Evolutionary conservation across 2,888 invertebrate species (phyloP), one percentile per base, ranked within the genome.

Genomic region (Auanema sp.): DNA sequence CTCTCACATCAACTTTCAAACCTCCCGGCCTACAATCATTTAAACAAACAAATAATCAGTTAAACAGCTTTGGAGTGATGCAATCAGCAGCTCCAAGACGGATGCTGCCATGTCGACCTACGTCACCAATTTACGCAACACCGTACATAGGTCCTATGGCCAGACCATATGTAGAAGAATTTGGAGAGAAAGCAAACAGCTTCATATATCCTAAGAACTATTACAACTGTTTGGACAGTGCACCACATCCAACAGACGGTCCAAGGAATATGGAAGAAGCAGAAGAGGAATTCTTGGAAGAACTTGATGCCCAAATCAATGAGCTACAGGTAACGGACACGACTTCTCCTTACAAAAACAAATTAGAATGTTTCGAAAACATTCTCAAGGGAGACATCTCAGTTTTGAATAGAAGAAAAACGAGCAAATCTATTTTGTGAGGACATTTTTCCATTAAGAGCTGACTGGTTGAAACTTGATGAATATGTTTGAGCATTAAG

Each of bases 291-390:
- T 73, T 69, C 49, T 50, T 73, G 18, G 56, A 63, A 21, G 70
- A 67, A 47, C 49, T 73, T 14, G 70, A 73, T 50, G 67, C 65
- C 47, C 73, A 73, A 56, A 73, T 73, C 23, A 66, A 71, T 55
- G 73, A 73, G 49, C 53, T 73, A 8, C 70, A 73, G 69, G 72
- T 70, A 42, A 8, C 23, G 12, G 3, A 8, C 33, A 5, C 8
- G 33, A 5, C 8, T 33, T 33, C 33, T 33, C 3, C 3, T 5
- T 33, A 33, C 8, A 33, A 8, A 3, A 8, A 33, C 33, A 33
- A 33, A 33, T 33, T 33, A 33, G 4, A 3, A 33, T 33, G 3
- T 8, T 33, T 33, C 33, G 8, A 33, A 8, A 33, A 33, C 8
- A 33, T 3, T 33, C 33, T 8, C 33, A 33, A 33, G 33, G 33